A percentile compares a stretch with the other conserved stretches of the same genome.
These are phyloP conservation scores for Xenopus borealis DNA, from an alignment of 2,113 vertebrate genomes.

Conservation along the genomic window DNA sequence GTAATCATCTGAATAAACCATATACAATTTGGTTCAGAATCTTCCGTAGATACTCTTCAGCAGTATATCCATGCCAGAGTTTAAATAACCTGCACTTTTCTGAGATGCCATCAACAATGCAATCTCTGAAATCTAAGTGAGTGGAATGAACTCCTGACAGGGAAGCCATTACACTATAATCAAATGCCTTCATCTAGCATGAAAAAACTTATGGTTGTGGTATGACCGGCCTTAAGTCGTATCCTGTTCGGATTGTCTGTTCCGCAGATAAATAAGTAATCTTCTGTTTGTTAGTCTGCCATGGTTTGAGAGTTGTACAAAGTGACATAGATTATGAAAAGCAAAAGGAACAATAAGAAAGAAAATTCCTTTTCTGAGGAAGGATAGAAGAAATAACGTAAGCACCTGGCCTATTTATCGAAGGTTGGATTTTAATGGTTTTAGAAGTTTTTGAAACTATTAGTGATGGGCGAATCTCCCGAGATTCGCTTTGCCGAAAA, in stretches of 20 bases:
- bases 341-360: too few relatives aligned
- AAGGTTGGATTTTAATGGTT: too few relatives aligned
- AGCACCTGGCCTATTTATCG: too few relatives aligned
- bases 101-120: slow-evolving; percentile 35
- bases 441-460: too few relatives aligned
- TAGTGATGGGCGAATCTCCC: too few relatives aligned
- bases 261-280: slow-evolving; percentile 29
- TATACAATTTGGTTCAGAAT: slow-evolving; percentile 38
- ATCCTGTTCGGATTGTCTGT: slow-evolving; percentile 9
- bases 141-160: slow-evolving; percentile 37
- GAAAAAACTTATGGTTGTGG: slow-evolving; percentile 21
- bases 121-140: slow-evolving; percentile 32
- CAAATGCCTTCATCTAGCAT: slow-evolving; percentile 40
- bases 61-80: slow-evolving; percentile 21
- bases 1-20: slow-evolving; percentile 39
- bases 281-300: not conserved
- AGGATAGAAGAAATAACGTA: too few relatives aligned
- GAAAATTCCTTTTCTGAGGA: too few relatives aligned
- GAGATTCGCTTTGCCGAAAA: too few relatives aligned
- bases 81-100: slow-evolving; percentile 40
- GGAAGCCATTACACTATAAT: slow-evolving; percentile 38
- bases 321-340: too few relatives aligned
- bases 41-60: slow-evolving; percentile 33
- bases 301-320: too few relatives aligned
- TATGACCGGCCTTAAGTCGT: slow-evolving; percentile 26